These are phyloP conservation scores for Hypomecis punctinalis DNA, from an alignment of 2,888 invertebrate species.

Conservation along the genomic window DNA sequence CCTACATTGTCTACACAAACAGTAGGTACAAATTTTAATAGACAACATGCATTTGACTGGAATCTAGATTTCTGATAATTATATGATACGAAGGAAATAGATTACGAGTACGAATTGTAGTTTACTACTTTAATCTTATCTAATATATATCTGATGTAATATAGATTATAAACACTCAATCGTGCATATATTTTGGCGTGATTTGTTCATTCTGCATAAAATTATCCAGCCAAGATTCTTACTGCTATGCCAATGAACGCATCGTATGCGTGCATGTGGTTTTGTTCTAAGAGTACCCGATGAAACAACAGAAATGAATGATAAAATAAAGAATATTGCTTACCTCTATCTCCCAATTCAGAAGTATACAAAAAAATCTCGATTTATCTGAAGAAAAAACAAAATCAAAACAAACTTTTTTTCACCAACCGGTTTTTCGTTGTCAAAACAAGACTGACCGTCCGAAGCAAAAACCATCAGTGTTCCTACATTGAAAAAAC, in stretches of 20 bases:
- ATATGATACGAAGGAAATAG: too few species aligned
- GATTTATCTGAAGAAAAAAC: too few species aligned
- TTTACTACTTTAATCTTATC: too few species aligned
- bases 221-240: background rate
- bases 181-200: too few species aligned
- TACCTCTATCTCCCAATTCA: background rate
- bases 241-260: slow-evolving; percentile 10
- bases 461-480: slow-evolving; percentile 5
- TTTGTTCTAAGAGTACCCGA: background rate
- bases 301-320: background rate
- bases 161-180: too few species aligned
- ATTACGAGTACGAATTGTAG: too few species aligned
- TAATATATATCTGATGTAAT: too few species aligned
- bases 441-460: slow-evolving; percentile 4
- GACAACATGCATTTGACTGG: too few species aligned
- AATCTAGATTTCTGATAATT: too few species aligned
- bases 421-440: slow-evolving; percentile 7
- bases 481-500: slow-evolving; percentile 9
- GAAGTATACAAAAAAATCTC: background rate
- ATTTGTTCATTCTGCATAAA: too few species aligned
- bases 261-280: background rate
- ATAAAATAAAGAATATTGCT: slow-evolving; percentile 1
- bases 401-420: background rate
- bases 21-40: too few species aligned
- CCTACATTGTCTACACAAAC: too few species aligned